Conservation (phyloP, 2,888 invertebrate genomes). For the Luperina testacea region DNA sequence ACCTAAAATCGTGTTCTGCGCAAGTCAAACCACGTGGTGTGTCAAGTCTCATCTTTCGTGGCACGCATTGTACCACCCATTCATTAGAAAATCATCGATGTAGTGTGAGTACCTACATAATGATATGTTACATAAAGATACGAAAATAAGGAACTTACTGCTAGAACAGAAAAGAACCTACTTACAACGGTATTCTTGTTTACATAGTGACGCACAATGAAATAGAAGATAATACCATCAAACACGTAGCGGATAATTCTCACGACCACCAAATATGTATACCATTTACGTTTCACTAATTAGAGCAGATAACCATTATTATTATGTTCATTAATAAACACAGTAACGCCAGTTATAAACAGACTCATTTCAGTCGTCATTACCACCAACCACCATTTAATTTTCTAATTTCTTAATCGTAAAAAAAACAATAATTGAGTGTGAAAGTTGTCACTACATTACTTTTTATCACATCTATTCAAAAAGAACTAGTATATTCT, state of each 20-base stretch:
- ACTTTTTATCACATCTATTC: background rate
- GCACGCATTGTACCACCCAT: too few relatives aligned
- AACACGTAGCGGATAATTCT: slow-evolving; percentile 10
- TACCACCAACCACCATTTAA: background rate
- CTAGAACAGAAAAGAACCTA: background rate
- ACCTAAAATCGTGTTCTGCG: too few relatives aligned
- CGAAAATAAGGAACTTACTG: background rate
- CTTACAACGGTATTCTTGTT: background rate
- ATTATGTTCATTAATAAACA: slow-evolving; percentile 22
- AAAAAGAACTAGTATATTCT: too few relatives aligned
- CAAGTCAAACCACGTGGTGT: too few relatives aligned
- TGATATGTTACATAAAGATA: background rate
- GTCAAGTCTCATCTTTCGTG: too few relatives aligned
- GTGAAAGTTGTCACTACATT: background rate
- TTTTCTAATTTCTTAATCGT: background rate
- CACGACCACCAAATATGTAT: background rate
- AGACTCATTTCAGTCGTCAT: background rate
- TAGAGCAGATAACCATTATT: slow-evolving; percentile 10
- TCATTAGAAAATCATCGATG: background rate
- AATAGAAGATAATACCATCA: background rate
- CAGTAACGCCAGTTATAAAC: background rate
- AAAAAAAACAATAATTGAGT: background rate
- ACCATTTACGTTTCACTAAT: background rate
- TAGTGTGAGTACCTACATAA: background rate
- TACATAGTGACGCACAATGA: background rate